These are phyloP conservation scores for Strigamia maritima DNA, from an alignment of 2,888 invertebrate species.

Conservation along the genomic window DNA sequence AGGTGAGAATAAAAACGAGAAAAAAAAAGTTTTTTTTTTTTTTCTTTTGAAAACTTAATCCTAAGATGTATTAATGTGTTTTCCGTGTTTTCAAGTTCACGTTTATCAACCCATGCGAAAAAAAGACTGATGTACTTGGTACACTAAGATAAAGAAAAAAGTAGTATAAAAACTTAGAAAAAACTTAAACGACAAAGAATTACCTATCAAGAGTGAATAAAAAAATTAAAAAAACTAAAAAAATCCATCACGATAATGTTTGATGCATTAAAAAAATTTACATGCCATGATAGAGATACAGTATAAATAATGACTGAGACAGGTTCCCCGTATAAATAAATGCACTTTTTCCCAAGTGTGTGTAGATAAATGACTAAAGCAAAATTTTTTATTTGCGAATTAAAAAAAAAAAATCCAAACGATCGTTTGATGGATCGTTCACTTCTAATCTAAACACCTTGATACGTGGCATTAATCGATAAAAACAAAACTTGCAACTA, in stretches of 20 bases:
- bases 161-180: not conserved
- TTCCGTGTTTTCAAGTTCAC: conserved; percentile 26
- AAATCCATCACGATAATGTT: conserved; percentile 20
- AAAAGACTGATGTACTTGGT: conserved; percentile 21
- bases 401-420: not conserved
- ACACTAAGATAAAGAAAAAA: not conserved
- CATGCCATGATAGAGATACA: conserved; percentile 29
- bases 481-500: conserved; percentile 5
- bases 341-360: not conserved
- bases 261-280: conserved; percentile 26
- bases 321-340: conserved; percentile 18
- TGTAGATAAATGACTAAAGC: not conserved
- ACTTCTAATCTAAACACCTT: conserved; percentile 21
- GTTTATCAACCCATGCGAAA: conserved; percentile 15
- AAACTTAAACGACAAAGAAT: conserved; percentile 1
- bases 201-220: not conserved
- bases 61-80: conserved; percentile 9
- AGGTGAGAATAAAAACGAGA: conserved; percentile 15
- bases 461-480: not conserved
- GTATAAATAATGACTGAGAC: conserved; percentile 23
- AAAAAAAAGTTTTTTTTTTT: not conserved
- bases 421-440: conserved; percentile 6
- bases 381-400: not conserved
- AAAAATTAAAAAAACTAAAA: not conserved
- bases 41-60: not conserved